Conservation (phyloP, 1,140 invertebrate genomes). For the Acromyrmex charruanus region DNA sequence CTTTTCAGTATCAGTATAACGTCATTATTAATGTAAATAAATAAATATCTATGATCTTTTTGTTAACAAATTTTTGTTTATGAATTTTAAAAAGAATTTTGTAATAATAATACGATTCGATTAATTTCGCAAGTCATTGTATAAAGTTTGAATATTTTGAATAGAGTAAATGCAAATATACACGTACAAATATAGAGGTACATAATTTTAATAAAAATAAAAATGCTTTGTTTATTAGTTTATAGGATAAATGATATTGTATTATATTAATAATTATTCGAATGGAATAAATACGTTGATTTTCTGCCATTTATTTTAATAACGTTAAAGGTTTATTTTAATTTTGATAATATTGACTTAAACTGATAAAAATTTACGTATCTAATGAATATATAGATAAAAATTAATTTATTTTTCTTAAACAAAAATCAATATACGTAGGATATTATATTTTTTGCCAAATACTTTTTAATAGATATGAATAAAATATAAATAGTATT, state of each 20-base stretch:
- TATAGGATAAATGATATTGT: background rate
- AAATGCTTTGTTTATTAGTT: background rate
- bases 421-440: background rate
- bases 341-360: background rate
- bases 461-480: background rate
- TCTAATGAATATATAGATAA: background rate
- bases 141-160: background rate
- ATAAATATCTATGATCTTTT: no score
- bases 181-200: no score
- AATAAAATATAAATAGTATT: background rate
- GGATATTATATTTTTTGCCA: background rate
- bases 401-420: background rate
- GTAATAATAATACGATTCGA: no score
- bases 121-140: background rate
- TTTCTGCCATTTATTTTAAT: background rate
- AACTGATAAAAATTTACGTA: constrained; percentile 12
- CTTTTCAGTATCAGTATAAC: background rate
- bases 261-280: background rate
- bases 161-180: no score
- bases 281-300: background rate
- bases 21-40: no score
- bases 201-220: no score
- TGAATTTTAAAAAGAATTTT: no score
- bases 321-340: background rate
- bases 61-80: no score